Base-by-base conservation (phyloP, 2,113 vertebrate species). In the Pyrgilauda ruficollis region DNA sequence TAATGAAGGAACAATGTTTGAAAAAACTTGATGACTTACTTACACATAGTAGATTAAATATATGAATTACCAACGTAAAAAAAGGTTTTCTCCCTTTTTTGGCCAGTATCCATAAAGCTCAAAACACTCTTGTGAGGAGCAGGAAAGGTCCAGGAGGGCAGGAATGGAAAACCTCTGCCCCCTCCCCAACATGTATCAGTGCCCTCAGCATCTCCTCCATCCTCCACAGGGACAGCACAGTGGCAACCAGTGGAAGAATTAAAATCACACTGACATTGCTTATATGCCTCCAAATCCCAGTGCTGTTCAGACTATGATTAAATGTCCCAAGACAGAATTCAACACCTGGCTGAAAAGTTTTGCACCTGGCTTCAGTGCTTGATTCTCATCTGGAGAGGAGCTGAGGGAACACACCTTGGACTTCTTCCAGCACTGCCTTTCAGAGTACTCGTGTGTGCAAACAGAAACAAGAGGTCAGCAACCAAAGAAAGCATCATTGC, bases 161-260 rank as follows among this genome's bases (percentile, higher is more conserved):
- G 41, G 31, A 78, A 67, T 20, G 7, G 47, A 61, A 85, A 70
- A 79, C 10, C 14, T 72, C 24, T 90, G 33, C 10, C 15, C 33
- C 30, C 4, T 59, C 27, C 9, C 13, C 1, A 2, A 4, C 2
- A 2, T 0, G 0, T 30, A 20, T 33, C 33, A 39, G 44, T 52
- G 37, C 20, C 35, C 1, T 2, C 13, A 62, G 31, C 28, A 50
- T 39, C 46, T 46, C 52, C 39, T 28, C 41, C 19, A 3, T 24
- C 6, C 23, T 73, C 84, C 1, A 0, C 27, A 43, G 88, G 37
- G 73, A 94, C 15, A 74, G 28, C 67, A 56, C 2, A 2, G 56
- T 47, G 68, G 67, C 72, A 80, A 53, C 7, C 52, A 58, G 52
- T 6, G 30, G 55, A 37, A 86, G 93, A 90, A 84, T 27, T 74